Conservation (phyloP, 2,113 vertebrate species). For the Python bivittatus region DNA sequence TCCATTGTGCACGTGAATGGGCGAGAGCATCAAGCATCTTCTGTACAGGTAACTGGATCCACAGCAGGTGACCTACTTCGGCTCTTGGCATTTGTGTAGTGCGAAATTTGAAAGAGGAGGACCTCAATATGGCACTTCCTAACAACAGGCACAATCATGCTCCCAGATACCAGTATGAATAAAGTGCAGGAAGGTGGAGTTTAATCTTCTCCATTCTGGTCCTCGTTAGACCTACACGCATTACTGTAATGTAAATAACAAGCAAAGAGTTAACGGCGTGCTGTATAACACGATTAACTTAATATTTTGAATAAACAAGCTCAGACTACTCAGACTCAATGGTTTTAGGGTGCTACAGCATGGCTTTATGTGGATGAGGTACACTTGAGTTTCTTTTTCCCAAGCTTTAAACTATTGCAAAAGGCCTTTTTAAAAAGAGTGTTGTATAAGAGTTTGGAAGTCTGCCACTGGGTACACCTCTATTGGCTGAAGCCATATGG, state of each 20-base stretch:
- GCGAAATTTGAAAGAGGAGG: background rate
- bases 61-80: background rate
- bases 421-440: background rate
- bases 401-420: background rate
- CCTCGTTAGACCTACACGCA: background rate
- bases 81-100: background rate
- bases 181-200: background rate
- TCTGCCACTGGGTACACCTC: background rate
- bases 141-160: background rate
- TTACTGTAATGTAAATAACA: background rate
- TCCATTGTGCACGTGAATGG: background rate
- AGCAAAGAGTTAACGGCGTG: background rate
- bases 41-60: background rate
- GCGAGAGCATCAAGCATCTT: constrained; percentile 16
- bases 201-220: background rate
- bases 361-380: background rate
- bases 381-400: background rate
- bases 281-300: background rate
- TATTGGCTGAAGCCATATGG: background rate
- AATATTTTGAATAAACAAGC: background rate
- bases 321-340: too few species aligned
- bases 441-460: background rate
- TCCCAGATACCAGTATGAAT: background rate
- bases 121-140: background rate
- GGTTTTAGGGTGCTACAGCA: background rate